Evolutionary conservation across 2,888 invertebrate species (phyloP).

Genomic region (Cephonodes hylas): DNA sequence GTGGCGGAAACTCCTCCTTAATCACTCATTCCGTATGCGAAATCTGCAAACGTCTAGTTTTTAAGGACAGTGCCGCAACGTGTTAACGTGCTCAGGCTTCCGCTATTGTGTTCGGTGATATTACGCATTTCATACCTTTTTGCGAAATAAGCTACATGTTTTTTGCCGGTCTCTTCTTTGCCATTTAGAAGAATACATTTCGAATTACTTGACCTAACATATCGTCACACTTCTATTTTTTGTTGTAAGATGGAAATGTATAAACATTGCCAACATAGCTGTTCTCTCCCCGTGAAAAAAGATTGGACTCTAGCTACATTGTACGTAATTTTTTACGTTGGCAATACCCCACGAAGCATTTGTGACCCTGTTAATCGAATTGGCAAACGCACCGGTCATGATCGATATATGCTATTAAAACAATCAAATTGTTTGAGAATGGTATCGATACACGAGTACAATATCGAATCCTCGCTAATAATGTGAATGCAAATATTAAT

Average conservation of each 20-base stretch:
- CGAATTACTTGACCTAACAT: neutral
- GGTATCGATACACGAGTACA: no score
- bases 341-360: no score
- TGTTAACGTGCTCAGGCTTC: slow-evolving; percentile 34
- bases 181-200: neutral
- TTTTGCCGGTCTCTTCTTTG: neutral
- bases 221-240: neutral
- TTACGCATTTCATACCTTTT: slow-evolving; percentile 24
- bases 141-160: slow-evolving; percentile 18
- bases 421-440: no score
- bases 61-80: slow-evolving; percentile 49
- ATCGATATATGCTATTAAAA: no score
- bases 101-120: slow-evolving; percentile 26
- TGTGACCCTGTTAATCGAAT: no score
- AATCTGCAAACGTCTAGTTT: slow-evolving; percentile 51
- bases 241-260: neutral
- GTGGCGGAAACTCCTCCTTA: slow-evolving; percentile 50
- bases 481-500: no score
- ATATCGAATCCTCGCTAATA: no score
- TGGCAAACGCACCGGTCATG: no score
- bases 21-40: slow-evolving; percentile 58
- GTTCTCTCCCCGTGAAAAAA: no score
- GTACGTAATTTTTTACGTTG: no score
- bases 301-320: no score
- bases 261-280: no score